Evolutionary conservation across 2,888 invertebrate species (phyloP), one percentile per base, ranked within the genome.

Genomic region (Leptothorax acervorum): DNA sequence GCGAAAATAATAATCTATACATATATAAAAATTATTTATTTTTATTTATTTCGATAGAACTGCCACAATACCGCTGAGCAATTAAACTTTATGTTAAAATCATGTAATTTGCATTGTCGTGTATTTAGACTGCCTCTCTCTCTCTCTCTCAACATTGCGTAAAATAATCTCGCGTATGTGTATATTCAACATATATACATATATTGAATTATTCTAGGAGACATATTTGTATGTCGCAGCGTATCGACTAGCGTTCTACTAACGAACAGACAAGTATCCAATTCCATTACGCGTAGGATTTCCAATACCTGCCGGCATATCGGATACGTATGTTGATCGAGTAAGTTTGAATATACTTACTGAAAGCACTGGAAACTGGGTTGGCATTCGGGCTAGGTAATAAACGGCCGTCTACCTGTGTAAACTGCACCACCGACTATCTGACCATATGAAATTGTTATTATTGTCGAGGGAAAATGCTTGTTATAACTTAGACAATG

Each of bases 361-460:
- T 65, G 84, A 86, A 86, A 75, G 84, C 85, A 68, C 39, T 71
- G 71, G 85, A 88, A 90, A 88, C 87, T 89, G 60, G 89, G 87
- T 85, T 86, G 87, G 63, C 68, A 65, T 63, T 31, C 57, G 74
- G 75, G 70, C 35, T 60, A 62, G 86, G 75, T 88, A 88, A 90
- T 87, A 87, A 89, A 88, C 83, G 83, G 45, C 68, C 71, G 63
- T 73, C 85, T 84, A 83, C 74, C 85, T 82, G 65, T 87, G 87
- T 86, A 87, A 90, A 89, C 87, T 87, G 87, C 86, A 78, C 65
- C 12, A 31, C 88, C 78, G 84, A 86, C 88, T 90, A 79, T 86
- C 84, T 88, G 85, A 86, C 88, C 84, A 81, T 89, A 84, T 88
- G 85, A 89, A 90, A 90, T 89, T 86, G 86, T 90, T 89, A 88